Evolutionary conservation across 2,888 invertebrate species (phyloP).

Genomic region (Ametastegia equiseti): DNA sequence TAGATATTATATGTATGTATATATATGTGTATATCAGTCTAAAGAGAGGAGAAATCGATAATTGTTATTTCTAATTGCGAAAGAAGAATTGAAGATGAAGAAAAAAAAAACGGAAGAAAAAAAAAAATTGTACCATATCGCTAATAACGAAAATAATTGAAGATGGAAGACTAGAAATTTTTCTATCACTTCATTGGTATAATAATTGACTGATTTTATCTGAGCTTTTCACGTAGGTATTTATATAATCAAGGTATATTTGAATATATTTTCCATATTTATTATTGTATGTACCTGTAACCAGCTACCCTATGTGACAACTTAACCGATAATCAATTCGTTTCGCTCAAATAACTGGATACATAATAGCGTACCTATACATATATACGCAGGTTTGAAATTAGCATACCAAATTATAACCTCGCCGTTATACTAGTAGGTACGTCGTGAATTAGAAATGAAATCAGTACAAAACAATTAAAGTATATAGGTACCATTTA

Average conservation of each 20-base stretch:
- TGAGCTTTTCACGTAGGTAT: too few species aligned
- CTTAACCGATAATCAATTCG: slow-evolving; percentile 1
- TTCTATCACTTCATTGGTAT: too few species aligned
- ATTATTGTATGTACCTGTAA: too few species aligned
- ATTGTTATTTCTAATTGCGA: not conserved
- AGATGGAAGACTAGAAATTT: too few species aligned
- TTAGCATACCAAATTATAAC: slow-evolving; percentile 3
- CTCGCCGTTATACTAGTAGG: too few species aligned
- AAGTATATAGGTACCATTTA: not conserved
- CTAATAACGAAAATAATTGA: too few species aligned
- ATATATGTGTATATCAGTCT: not conserved
- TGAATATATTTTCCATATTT: not conserved
- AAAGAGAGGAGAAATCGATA: slow-evolving; percentile 2
- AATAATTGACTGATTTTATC: not conserved
- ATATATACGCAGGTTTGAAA: not conserved
- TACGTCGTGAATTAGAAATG: slow-evolving; percentile 1
- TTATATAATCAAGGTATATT: too few species aligned
- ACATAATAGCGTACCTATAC: too few species aligned
- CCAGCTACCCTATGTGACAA: not conserved
- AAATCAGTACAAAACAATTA: not conserved
- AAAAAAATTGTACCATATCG: not conserved
- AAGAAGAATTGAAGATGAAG: too few species aligned
- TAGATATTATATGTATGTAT: too few species aligned
- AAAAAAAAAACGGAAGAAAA: too few species aligned
- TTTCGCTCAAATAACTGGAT: not conserved